A percentile compares a stretch with the other conserved stretches of the same genome.
Evolutionary conservation across 2,113 vertebrate genomes (phyloP).

Genomic region (Cyprinus carpio): DNA sequence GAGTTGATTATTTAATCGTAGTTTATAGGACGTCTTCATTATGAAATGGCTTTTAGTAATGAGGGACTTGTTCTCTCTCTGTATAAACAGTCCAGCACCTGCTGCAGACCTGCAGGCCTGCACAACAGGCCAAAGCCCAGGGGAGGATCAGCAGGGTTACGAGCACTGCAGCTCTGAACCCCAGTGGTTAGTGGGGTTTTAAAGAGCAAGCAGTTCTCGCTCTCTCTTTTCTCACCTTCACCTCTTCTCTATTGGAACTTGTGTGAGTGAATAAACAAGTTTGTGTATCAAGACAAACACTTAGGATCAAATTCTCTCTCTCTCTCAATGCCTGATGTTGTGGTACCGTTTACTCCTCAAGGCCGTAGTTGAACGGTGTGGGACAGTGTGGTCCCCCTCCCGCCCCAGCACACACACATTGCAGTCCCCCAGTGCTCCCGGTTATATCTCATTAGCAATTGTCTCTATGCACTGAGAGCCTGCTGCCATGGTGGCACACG

Average conservation of each 20-base stretch:
- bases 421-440: conserved; percentile 43
- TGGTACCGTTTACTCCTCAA: conserved; percentile 69
- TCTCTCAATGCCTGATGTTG: conserved; percentile 28
- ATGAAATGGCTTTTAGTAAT: conserved; percentile 7
- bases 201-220: not conserved
- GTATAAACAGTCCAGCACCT: conserved; percentile 1
- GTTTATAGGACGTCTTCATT: not conserved
- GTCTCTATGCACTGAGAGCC: conserved; percentile 94
- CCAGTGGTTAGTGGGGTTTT: not conserved
- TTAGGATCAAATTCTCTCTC: conserved; percentile 55
- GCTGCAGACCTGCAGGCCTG: conserved; percentile 28
- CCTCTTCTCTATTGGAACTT: not conserved
- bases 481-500: conserved; percentile 91
- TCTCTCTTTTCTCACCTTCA: too few relatives aligned
- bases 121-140: conserved; percentile 24
- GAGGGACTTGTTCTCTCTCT: not conserved
- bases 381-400: conserved; percentile 65
- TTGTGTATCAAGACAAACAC: conserved; percentile 39
- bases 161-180: not conserved
- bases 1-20: not conserved
- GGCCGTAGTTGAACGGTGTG: conserved; percentile 82
- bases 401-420: conserved; percentile 15
- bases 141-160: conserved; percentile 37
- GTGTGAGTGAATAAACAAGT: not conserved
- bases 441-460: conserved; percentile 90